Base-by-base conservation (phyloP, 2,888 invertebrate genomes). In the Agonopterix subpropinquella region DNA sequence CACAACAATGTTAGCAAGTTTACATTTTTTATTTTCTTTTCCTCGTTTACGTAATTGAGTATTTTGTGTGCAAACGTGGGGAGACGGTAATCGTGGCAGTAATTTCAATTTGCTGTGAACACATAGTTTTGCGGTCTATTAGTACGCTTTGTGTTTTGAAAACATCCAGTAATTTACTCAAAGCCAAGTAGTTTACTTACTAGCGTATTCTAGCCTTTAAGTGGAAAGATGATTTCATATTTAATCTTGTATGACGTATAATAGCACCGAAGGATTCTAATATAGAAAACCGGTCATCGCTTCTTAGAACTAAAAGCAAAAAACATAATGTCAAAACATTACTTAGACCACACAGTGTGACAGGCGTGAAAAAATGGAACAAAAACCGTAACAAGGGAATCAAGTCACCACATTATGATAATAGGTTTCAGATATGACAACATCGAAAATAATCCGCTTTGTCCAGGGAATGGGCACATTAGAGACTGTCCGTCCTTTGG, bases 401-500 rank as follows among this genome's bases (percentile, higher is more conserved):
- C 73, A 71, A 75, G 76, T 80, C 80, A 77, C 64, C 77, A 70
- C 71, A 84, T 85, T 85, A 87, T 82, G 83, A 67, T 87, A 86
- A 86, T 83, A 80, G 74, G 62, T 64, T 58, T 49, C 66, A 73
- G 76, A 83, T 84, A 82, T 84, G 83, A 85, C 83, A 80, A 79
- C 82, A 80, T 73, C 58, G 70, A 68, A 70, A 67, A 75, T 87
- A 88, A 88, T 86, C 87, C 86, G 71, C 87, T 86, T 88, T 86
- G 79, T 80, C 77, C 80, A 66, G 59, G 63, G 70, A 76, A 78
- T 76, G 75, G 78, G 61, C 70, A 74, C 78, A 80, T 82, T 81
- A 82, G 71, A 52, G 65, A 62, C 62, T 63, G 57, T 57, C 57
- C 45, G 69, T 72, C 85, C 80, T 61, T 48, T 48, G 81, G 83